These are phyloP conservation scores for Jordanella pulchra DNA, from an alignment of 2,797 vertebrate genomes.

Conservation along the genomic window DNA sequence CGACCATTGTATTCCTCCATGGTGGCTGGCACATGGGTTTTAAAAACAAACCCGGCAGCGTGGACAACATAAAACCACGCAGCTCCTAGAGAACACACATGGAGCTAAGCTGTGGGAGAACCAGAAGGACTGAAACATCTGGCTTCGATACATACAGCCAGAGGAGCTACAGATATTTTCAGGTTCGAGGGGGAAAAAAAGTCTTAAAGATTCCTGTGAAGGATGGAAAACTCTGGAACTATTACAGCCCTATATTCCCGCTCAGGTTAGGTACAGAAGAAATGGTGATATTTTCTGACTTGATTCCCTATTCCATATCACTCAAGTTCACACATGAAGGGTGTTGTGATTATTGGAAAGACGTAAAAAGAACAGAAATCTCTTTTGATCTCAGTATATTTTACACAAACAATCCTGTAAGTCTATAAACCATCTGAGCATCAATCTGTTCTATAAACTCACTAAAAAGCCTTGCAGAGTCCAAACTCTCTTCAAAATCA, in stretches of 20 bases:
- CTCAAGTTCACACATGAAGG: no score
- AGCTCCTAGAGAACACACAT: slow-evolving; percentile 5
- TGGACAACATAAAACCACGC: slow-evolving; percentile 7
- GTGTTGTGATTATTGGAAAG: no score
- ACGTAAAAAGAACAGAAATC: not conserved
- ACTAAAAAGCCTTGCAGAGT: slow-evolving; percentile 22
- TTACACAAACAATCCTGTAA: not conserved
- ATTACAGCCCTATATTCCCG: not conserved
- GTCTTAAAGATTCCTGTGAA: not conserved
- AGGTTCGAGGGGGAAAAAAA: slow-evolving; percentile 16
- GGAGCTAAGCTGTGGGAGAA: slow-evolving; percentile 44
- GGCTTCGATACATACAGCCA: slow-evolving; percentile 36
- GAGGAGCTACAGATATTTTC: not conserved
- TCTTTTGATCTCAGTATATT: not conserved
- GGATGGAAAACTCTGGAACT: not conserved
- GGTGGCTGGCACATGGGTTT: slow-evolving; percentile 52
- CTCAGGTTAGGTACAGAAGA: not conserved
- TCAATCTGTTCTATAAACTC: not conserved
- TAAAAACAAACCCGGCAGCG: slow-evolving; percentile 45
- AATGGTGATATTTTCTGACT: not conserved
- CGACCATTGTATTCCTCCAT: slow-evolving; percentile 50
- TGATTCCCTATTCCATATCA: no score
- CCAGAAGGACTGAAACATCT: slow-evolving; percentile 63
- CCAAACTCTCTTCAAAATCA: slow-evolving; percentile 41
- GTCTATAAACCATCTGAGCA: not conserved